Conservation (phyloP, 2,797 vertebrate species). For the Hydrocynus forskahlii region DNA sequence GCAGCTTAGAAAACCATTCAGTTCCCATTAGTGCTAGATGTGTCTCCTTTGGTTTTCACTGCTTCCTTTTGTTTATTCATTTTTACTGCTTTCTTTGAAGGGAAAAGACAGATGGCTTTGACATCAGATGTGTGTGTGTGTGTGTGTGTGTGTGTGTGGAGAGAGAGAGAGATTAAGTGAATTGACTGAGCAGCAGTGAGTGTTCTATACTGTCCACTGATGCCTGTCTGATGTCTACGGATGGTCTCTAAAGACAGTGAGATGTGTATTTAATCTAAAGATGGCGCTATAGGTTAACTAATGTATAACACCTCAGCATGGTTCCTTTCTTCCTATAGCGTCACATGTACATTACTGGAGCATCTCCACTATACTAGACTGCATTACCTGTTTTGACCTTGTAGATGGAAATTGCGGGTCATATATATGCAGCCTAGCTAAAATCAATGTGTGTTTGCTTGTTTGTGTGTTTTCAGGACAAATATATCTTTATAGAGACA, state of each 20-base stretch:
- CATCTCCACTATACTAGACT: neutral
- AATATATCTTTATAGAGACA: neutral
- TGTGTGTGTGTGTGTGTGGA: neutral
- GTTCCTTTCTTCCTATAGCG: constrained; percentile 9
- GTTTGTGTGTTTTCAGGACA: neutral
- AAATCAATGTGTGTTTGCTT: neutral
- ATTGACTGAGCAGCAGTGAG: constrained; percentile 17
- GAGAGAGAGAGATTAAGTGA: neutral
- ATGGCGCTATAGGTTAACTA: constrained; percentile 47
- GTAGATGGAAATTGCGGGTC: neutral
- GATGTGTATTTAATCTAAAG: constrained; percentile 40
- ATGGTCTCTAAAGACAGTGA: constrained; percentile 49
- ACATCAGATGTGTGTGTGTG: constrained; percentile 1
- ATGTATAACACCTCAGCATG: constrained; percentile 8
- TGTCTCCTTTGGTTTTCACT: neutral
- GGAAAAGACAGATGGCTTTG: constrained; percentile 8
- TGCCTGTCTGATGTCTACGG: constrained; percentile 16
- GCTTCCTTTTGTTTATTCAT: neutral
- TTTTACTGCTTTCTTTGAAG: neutral
- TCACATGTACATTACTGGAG: neutral
- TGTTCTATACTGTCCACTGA: constrained; percentile 8
- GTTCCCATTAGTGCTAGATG: neutral
- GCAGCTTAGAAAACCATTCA: neutral
- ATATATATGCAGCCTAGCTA: neutral
- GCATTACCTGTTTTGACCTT: neutral